These are phyloP conservation scores for Caenorhabditis sp. DNA, from an alignment of 2,888 invertebrate species.

Conservation along the genomic window DNA sequence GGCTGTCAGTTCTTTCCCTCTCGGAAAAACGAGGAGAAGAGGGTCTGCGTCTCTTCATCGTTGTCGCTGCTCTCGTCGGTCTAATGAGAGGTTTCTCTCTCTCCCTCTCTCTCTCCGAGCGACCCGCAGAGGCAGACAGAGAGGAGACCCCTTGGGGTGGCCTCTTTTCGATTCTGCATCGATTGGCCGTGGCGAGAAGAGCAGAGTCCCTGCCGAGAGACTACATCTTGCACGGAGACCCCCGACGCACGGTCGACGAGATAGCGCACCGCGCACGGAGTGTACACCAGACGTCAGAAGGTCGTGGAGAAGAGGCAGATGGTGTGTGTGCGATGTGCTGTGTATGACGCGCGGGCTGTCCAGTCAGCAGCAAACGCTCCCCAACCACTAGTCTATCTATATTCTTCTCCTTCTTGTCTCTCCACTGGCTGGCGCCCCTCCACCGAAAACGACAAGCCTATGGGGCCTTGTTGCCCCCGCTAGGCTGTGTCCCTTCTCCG, in stretches of 20 bases:
- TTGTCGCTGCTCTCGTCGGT: conserved; percentile 47
- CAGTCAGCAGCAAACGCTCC: not conserved
- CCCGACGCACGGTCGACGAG: conserved; percentile 13
- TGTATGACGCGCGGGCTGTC: not conserved
- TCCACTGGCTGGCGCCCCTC: not conserved
- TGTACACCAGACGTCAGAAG: conserved; percentile 31
- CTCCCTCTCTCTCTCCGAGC: not conserved
- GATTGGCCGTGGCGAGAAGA: conserved; percentile 22
- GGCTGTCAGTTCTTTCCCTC: too few species aligned
- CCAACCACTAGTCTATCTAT: conserved; percentile 24
- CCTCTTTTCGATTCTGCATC: conserved; percentile 8
- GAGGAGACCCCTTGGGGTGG: conserved; percentile 24
- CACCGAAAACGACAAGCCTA: not conserved
- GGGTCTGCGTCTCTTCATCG: conserved; percentile 33
- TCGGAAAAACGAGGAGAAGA: not conserved
- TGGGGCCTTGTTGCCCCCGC: too few species aligned
- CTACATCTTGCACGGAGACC: not conserved
- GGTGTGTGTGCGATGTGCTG: not conserved
- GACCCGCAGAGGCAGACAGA: conserved; percentile 5
- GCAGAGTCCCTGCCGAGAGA: conserved; percentile 22
- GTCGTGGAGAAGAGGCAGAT: conserved; percentile 42
- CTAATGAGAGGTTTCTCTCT: conserved; percentile 27
- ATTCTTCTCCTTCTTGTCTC: conserved; percentile 11
- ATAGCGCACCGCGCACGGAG: conserved; percentile 36
- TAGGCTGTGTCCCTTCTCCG: not conserved